Base-by-base conservation (phyloP, 2,888 invertebrate genomes). In the Tanypteryx hageni region DNA sequence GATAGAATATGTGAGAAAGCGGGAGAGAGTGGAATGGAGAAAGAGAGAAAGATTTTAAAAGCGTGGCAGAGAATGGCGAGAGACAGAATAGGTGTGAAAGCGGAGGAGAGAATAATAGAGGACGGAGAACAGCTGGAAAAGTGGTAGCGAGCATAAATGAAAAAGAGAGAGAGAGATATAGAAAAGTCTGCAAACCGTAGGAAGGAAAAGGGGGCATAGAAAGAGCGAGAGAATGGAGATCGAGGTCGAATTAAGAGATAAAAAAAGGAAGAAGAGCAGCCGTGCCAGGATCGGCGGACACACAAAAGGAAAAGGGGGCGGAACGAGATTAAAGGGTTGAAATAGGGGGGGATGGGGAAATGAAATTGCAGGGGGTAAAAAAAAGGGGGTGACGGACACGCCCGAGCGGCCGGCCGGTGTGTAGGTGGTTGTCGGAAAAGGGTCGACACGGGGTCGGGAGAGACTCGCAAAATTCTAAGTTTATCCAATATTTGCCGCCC, bases 301-400 rank as follows among this genome's bases (percentile, higher is more conserved):
- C 44, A 89, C n/a, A 64, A 89, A 61, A 89, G 18, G 18, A 44
- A 16, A n/a, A 89, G 18, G n/a, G n/a, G n/a, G n/a, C n/a, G n/a
- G n/a, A n/a, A n/a, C n/a, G 4, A 44, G 57, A 44, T n/a, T 9
- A 64, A 61, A 18, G 89, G 13, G 7, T 89, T 82, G 27, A 27
- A n/a, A n/a, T 13, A n/a, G 57, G 83, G 57, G 4, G 64, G 44
- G 44, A n/a, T 7, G 18, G 27, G 56, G 56, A 10, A 8, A 9
- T 11, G 83, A 16, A n/a, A 57, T 83, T 83, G 44, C 18, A 7
- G n/a, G 57, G 1, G 8, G 31, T 27, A 83, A 56, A 57, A 82
- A 10, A 83, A 57, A 83, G n/a, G 56, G 4, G 44, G 27, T 27
- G 5, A 44, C 5, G 44, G 44, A 44, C 44, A 44, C 44, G 44